Base-by-base conservation (phyloP, 1,140 invertebrate genomes). In the Protaetia brevitarsis region DNA sequence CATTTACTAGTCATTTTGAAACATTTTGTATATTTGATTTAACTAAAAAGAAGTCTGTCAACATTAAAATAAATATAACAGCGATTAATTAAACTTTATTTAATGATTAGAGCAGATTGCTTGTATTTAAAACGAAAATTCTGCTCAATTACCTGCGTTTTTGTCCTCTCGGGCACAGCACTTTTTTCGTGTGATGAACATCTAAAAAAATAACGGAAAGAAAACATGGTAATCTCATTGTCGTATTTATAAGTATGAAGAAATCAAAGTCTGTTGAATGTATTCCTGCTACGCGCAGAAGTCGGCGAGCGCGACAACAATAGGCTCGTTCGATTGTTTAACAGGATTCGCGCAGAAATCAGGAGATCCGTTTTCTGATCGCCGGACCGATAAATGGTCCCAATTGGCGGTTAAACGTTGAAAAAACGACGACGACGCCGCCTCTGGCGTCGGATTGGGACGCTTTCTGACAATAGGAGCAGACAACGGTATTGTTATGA, bases 381-480 rank as follows among this genome's bases (percentile, higher is more conserved):
- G 41, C 41, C 41, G 41, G 19, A 51, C 37, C 26, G 45, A 31
- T 61, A 60, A 62, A 66, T 41, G 58, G 23, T 31, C 29, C 16
- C 57, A 64, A 69, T 69, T 69, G 68, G 66, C 59, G 31, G 65
- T 66, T 64, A 71, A 69, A 64, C 65, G 65, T 31, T 34, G 65
- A 56, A 66, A 67, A 63, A 51, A 51, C 64, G 61, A 57, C 37
- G 64, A 28, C 66, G 71, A 68, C 68, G 73, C 73, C 74, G 74
- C 74, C 74, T 72, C 70, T 66, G 72, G 69, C 71, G 72, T 72
- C 69, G 74, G 71, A 74, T 74, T 74, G 73, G 71, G 74, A 76
- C 73, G 74, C 71, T 70, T 61, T 71, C 70, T 69, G 70, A 74
- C 73, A 74, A 76, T 74, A 69, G 69, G 68, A 70, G 62, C 66